Evolutionary conservation across 92 coral and sea anemone genomes (phyloP).

Genomic region (Montipora capitata): DNA sequence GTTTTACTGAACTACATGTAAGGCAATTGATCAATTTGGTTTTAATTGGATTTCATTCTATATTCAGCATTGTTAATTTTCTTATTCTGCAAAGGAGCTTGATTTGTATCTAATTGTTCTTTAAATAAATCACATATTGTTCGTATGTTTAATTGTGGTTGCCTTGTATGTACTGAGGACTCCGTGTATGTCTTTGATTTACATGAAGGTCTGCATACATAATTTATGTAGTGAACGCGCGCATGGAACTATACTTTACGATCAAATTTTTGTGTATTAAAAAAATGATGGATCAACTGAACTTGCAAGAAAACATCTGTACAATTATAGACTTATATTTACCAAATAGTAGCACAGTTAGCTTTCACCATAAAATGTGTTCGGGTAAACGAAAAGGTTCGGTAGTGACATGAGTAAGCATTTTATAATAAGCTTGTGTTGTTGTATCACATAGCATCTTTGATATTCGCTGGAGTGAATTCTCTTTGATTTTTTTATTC

Average conservation of each 20-base stretch:
- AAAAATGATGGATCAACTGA: neutral
- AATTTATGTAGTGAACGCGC: constrained; percentile 38
- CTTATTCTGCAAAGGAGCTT: neutral
- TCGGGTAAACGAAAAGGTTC: neutral
- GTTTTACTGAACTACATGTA: constrained; percentile 1
- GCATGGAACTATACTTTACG: neutral
- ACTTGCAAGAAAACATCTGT: no score
- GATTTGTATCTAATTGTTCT: neutral
- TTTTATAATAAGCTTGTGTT: neutral
- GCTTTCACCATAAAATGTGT: no score
- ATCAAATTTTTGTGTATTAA: neutral
- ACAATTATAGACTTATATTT: neutral
- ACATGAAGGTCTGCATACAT: constrained; percentile 30
- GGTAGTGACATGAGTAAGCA: neutral
- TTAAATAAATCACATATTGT: neutral
- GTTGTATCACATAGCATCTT: neutral
- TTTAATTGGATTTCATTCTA: neutral
- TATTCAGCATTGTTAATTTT: neutral
- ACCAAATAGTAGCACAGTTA: no score
- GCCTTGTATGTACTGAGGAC: constrained; percentile 39
- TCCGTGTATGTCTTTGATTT: constrained; percentile 20
- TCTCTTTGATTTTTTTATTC: neutral
- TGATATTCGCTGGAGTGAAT: neutral
- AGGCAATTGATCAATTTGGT: neutral
- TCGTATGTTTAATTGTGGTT: constrained; percentile 5